Conservation (phyloP, 1,140 invertebrate species). For the Meloidogyne hapla region DNA sequence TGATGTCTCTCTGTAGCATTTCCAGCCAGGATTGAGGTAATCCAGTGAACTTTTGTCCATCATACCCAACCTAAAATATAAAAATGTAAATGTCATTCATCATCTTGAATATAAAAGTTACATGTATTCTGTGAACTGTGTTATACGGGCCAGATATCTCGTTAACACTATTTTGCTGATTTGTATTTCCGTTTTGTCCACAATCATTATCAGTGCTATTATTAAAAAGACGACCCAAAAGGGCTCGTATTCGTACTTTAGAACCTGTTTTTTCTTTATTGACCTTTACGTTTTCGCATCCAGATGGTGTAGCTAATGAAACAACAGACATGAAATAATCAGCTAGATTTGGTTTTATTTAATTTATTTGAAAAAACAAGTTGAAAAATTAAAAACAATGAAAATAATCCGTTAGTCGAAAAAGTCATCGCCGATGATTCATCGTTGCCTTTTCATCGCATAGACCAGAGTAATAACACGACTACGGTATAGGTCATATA, state of each 20-base stretch:
- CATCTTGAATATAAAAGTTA: conserved; percentile 6
- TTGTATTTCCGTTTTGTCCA: not conserved
- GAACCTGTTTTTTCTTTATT: not conserved
- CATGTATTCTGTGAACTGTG: conserved; percentile 59
- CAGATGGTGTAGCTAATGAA: not conserved
- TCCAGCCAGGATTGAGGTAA: conserved; percentile 60
- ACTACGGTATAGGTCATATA: too few relatives aligned
- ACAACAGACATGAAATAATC: too few relatives aligned
- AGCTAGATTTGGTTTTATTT: too few relatives aligned
- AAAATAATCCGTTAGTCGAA: too few relatives aligned
- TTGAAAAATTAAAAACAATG: too few relatives aligned
- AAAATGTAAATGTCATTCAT: not conserved
- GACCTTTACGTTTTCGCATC: not conserved
- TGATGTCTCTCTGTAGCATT: conserved; percentile 53
- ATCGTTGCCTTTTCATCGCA: too few relatives aligned
- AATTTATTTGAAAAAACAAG: too few relatives aligned
- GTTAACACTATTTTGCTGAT: conserved; percentile 30
- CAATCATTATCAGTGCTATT: not conserved
- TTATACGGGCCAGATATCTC: conserved; percentile 60
- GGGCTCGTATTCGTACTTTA: not conserved
- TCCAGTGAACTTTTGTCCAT: conserved; percentile 61
- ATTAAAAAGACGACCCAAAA: not conserved
- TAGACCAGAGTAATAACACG: too few relatives aligned
- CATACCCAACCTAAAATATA: conserved; percentile 43
- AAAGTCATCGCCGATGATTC: too few relatives aligned